Evolutionary conservation across 2,888 invertebrate genomes (phyloP).

Genomic region (Papilio protenor): DNA sequence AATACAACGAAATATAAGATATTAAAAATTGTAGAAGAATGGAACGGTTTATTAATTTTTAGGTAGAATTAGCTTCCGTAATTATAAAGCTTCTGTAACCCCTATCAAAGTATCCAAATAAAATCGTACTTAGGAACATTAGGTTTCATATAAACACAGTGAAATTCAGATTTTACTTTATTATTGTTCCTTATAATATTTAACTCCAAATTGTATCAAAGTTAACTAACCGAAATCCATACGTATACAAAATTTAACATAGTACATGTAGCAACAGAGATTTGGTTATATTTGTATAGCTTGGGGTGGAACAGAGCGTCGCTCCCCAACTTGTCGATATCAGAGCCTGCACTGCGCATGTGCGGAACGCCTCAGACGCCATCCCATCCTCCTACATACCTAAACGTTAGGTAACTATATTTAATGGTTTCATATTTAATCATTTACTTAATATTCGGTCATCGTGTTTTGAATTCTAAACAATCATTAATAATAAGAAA

Average conservation of each 20-base stretch:
- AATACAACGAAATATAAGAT: background rate
- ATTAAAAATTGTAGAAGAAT: background rate
- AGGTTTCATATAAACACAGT: slow-evolving; percentile 72
- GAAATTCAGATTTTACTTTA: slow-evolving; percentile 57
- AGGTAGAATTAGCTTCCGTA: too few relatives aligned
- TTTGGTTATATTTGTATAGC: slow-evolving; percentile 41
- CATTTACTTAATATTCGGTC: background rate
- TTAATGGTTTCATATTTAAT: slow-evolving; percentile 54
- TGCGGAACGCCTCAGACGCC: slow-evolving; percentile 67
- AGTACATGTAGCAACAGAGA: slow-evolving; percentile 3
- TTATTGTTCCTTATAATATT: slow-evolving; percentile 80
- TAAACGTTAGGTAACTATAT: slow-evolving; percentile 59
- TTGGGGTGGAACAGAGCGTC: slow-evolving; percentile 66
- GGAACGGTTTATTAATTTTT: background rate
- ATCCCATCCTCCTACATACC: slow-evolving; percentile 78
- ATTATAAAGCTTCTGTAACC: too few relatives aligned
- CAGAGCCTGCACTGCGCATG: slow-evolving; percentile 68
- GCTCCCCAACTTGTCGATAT: slow-evolving; percentile 70
- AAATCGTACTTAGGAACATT: slow-evolving; percentile 42
- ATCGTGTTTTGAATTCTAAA: too few relatives aligned
- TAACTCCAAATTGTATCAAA: slow-evolving; percentile 56
- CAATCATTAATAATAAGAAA: too few relatives aligned
- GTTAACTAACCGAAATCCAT: background rate
- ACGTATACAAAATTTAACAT: background rate
- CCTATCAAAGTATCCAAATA: too few relatives aligned